Evolutionary conservation across 2,113 vertebrate species (phyloP).

Genomic region (Elachura formosa): DNA sequence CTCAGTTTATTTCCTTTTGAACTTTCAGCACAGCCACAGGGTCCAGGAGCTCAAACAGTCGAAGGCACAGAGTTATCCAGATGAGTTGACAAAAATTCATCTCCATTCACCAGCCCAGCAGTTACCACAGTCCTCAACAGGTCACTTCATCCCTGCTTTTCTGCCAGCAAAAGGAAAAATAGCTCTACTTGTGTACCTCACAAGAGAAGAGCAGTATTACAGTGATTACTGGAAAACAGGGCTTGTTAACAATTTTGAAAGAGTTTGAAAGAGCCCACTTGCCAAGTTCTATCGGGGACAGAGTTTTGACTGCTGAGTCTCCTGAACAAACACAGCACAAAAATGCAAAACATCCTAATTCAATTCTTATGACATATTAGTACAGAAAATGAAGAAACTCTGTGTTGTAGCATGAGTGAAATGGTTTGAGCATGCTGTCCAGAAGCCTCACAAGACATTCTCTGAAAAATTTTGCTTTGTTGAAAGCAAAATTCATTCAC

Average conservation of each 20-base stretch:
- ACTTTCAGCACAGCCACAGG: background rate
- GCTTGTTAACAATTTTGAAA: background rate
- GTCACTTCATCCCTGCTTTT: background rate
- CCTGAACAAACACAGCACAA: background rate
- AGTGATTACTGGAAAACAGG: background rate
- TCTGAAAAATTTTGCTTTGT: background rate
- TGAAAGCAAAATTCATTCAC: no score
- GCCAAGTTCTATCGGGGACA: background rate
- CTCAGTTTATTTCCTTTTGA: constrained; percentile 8
- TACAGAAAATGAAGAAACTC: background rate
- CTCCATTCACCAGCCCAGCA: background rate
- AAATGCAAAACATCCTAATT: background rate
- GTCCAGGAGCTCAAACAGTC: background rate
- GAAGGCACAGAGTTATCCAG: background rate
- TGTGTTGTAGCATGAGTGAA: background rate
- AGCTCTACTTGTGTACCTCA: background rate
- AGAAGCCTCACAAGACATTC: background rate
- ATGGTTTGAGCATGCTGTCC: background rate
- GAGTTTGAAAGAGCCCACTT: background rate
- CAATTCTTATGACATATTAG: background rate
- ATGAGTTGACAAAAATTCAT: background rate
- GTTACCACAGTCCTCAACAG: background rate
- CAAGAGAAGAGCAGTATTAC: background rate
- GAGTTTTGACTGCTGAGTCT: background rate
- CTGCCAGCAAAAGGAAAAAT: background rate